Conservation (phyloP, 2,888 invertebrate species). For the Cylindroiulus punctatus region DNA sequence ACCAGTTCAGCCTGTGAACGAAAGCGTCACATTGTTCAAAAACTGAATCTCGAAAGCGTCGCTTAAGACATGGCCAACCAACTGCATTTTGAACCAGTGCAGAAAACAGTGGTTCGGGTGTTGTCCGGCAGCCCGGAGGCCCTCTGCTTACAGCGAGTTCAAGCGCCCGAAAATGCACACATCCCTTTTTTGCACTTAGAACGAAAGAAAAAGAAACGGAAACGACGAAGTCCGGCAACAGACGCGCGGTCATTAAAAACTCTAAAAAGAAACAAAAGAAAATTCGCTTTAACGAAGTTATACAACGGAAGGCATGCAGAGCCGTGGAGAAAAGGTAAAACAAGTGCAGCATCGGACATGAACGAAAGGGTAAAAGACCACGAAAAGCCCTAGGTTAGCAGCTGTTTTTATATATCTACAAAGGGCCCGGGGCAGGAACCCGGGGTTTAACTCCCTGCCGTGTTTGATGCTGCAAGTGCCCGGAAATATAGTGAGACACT, state of each 20-base stretch:
- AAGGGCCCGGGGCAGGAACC: not conserved
- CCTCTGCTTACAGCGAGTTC: no score
- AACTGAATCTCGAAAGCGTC: no score
- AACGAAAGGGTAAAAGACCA: not conserved
- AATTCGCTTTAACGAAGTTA: constrained; percentile 52
- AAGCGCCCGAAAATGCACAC: not conserved
- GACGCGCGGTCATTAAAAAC: not conserved
- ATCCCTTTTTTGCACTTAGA: not conserved
- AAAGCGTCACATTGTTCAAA: no score
- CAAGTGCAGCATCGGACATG: not conserved
- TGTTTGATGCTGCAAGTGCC: constrained; percentile 48
- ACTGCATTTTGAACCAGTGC: no score
- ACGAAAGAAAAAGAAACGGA: not conserved
- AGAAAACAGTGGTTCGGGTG: no score
- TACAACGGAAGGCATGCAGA: not conserved
- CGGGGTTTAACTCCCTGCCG: constrained; percentile 51
- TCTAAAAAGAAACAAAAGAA: not conserved
- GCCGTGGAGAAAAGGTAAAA: not conserved
- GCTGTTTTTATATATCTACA: constrained; percentile 22
- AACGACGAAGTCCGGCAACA: not conserved
- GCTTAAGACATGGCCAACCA: no score
- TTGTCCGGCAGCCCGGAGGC: no score
- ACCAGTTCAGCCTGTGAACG: no score
- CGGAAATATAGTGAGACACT: not conserved
- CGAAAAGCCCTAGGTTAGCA: not conserved